Conservation (phyloP, 2,797 vertebrate species). For the Phalloptychus januarius region DNA sequence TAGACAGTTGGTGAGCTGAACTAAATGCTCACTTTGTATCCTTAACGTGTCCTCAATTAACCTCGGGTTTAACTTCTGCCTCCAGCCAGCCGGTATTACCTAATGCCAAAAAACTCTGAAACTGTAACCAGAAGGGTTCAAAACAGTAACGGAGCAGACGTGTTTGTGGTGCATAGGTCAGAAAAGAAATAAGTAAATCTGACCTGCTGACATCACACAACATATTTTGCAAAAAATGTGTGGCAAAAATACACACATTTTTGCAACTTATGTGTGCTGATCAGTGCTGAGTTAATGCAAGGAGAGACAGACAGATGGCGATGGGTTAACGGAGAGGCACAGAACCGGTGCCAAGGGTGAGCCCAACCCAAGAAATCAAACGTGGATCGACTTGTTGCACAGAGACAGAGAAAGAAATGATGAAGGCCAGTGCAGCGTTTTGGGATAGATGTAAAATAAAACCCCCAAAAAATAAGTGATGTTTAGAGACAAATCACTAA, state of each 20-base stretch:
- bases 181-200: not conserved
- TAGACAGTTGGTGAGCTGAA: not conserved
- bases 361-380: not conserved
- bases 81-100: not conserved
- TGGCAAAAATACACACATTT: too few relatives aligned
- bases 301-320: not conserved
- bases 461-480: too few relatives aligned
- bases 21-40: not conserved
- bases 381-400: not conserved
- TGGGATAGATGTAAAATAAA: too few relatives aligned
- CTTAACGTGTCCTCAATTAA: not conserved
- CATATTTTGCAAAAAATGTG: too few relatives aligned
- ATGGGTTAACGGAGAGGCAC: not conserved
- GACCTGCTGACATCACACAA: not conserved
- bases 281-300: not conserved
- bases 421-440: too few relatives aligned
- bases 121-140: not conserved
- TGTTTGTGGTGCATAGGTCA: not conserved
- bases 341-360: not conserved
- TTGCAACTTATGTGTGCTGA: not conserved
- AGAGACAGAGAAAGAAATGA: too few relatives aligned
- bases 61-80: not conserved
- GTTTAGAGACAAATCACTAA: too few relatives aligned
- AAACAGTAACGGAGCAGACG: not conserved
- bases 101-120: not conserved